Conservation (phyloP, 2,888 invertebrate genomes). For the Abrostola tripartita region DNA sequence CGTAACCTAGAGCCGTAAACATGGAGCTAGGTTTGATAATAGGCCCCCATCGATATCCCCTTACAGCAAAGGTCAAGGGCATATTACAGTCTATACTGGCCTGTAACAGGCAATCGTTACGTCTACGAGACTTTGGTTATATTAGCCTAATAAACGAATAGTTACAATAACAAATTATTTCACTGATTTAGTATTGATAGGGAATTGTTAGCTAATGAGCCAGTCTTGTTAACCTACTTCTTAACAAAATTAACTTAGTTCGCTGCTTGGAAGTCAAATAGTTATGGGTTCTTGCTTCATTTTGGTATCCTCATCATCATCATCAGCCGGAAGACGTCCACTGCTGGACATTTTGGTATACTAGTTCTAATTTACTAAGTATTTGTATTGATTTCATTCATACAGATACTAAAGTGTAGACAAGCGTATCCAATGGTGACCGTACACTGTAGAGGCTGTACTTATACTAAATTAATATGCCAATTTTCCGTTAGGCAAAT, state of each 20-base stretch:
- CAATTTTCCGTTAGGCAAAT: too few species aligned
- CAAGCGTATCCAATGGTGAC: too few species aligned
- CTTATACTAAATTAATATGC: too few species aligned
- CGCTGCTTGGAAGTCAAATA: too few species aligned
- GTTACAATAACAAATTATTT: neutral
- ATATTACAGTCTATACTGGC: neutral
- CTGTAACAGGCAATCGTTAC: neutral
- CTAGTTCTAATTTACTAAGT: too few species aligned
- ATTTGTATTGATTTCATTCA: too few species aligned
- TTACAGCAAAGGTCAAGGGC: neutral
- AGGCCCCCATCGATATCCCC: constrained; percentile 1
- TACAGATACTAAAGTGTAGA: too few species aligned
- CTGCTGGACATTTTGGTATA: too few species aligned
- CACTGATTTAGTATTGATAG: constrained; percentile 1
- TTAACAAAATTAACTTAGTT: neutral
- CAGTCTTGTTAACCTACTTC: neutral
- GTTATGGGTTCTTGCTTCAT: too few species aligned
- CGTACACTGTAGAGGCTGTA: too few species aligned
- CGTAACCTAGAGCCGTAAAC: neutral
- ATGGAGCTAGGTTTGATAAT: neutral
- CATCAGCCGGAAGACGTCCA: too few species aligned
- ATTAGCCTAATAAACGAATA: neutral
- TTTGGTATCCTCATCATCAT: too few species aligned
- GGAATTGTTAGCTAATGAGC: neutral
- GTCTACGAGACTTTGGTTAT: neutral